phyloP scores from a whole-genome alignment of 2,888 invertebrate species.

The Leptinotarsa rubiginosa region DNA sequence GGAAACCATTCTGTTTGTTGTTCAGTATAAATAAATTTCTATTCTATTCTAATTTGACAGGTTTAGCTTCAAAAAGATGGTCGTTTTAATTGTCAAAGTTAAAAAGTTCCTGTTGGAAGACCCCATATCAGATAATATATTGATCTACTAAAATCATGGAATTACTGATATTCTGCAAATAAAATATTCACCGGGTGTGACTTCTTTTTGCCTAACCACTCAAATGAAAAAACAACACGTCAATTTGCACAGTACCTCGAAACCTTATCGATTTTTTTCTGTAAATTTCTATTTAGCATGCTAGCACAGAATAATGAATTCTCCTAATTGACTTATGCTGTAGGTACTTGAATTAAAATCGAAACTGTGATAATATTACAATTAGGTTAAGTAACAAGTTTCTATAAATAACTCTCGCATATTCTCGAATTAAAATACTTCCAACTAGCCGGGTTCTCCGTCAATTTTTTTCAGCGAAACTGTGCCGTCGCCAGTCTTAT shows the following conservation, averaged over 20 bases:
- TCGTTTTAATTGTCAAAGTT: too few species aligned
- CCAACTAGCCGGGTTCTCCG: background rate
- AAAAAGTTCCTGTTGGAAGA: too few species aligned
- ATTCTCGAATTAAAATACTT: constrained; percentile 7
- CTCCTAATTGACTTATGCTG: background rate
- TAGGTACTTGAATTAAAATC: background rate
- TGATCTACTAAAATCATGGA: too few species aligned
- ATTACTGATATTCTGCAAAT: too few species aligned
- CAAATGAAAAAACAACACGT: background rate
- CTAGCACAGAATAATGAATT: background rate
- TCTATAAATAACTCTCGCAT: constrained; percentile 13
- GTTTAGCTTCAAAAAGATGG: too few species aligned
- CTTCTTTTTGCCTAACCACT: too few species aligned
- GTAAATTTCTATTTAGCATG: background rate
- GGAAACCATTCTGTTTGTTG: too few species aligned
- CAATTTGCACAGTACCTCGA: background rate
- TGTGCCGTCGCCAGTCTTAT: constrained; percentile 17
- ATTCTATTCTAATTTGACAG: too few species aligned
- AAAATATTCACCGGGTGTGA: too few species aligned
- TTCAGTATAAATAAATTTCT: too few species aligned
- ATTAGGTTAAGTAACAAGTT: background rate
- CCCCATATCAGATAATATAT: too few species aligned
- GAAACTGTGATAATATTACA: background rate
- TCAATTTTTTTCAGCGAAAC: constrained; percentile 7
- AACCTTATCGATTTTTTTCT: background rate